Percentiles rank a stretch among this genome's conserved stretches.
Evolutionary conservation across 2,888 invertebrate species (phyloP).

Genomic region (Diaperis boleti): DNA sequence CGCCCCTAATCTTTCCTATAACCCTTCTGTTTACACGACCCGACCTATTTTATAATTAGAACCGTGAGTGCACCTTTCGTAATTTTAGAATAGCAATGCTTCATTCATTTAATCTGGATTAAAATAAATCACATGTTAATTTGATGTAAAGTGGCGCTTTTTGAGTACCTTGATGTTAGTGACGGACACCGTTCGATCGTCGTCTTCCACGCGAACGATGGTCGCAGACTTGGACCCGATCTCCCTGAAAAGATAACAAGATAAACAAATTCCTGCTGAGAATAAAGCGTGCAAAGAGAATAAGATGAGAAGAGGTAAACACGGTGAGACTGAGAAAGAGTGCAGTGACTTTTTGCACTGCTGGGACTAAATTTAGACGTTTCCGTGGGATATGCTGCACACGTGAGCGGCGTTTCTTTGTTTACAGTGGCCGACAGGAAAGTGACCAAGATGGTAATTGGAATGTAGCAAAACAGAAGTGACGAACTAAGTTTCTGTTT

Average conservation of each 20-base stretch:
- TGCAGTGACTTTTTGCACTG: constrained; percentile 54
- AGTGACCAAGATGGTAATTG: background rate
- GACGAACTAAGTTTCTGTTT: no score
- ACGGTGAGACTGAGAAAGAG: constrained; percentile 43
- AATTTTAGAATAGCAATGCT: constrained; percentile 47
- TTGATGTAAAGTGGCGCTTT: constrained; percentile 24
- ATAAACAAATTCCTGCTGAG: constrained; percentile 22
- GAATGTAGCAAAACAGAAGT: no score
- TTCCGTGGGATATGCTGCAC: constrained; percentile 40
- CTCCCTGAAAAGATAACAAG: constrained; percentile 64
- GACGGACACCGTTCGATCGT: constrained; percentile 68
- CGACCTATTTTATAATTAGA: constrained; percentile 50
- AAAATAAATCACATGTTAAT: constrained; percentile 45
- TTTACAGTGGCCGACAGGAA: constrained; percentile 12
- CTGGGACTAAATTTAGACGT: constrained; percentile 49
- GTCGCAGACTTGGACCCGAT: constrained; percentile 59
- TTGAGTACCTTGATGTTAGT: constrained; percentile 72
- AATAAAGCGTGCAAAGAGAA: constrained; percentile 24
- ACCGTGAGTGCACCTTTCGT: constrained; percentile 43
- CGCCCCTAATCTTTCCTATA: background rate
- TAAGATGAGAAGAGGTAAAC: constrained; percentile 41
- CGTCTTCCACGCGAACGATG: constrained; percentile 67
- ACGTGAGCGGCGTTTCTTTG: constrained; percentile 42
- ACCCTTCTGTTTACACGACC: constrained; percentile 26
- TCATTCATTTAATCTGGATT: constrained; percentile 40